Base-by-base conservation (phyloP, 1,140 invertebrate species). In the Cotesia typhae region DNA sequence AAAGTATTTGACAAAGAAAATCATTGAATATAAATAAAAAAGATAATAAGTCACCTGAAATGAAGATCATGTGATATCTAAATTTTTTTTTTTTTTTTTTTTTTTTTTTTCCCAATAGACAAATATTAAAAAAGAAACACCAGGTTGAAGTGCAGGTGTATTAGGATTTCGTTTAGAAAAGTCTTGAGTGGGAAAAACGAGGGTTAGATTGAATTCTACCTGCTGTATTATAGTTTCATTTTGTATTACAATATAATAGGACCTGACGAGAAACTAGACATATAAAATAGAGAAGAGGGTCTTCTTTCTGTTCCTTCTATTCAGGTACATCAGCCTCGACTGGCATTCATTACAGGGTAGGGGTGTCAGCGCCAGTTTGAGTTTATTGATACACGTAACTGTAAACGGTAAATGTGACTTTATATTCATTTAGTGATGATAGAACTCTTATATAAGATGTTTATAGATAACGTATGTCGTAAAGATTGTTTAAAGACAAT, bases 21-120 rank as follows among this genome's bases (percentile, higher is more conserved):
- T 20, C 53, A 1, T 14, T 17, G n/a, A 57, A 5, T 12, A 57
- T 57, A 57, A 17, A 35, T 64, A 35, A n/a, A n/a, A 12, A 64
- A 35, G 35, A 12, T 47, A 64, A 35, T 20, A 52, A 72, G 53
- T 67, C 52, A 61, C 14, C n/a, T 6, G 38, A 60, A 67, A 12
- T 9, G 57, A 12, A 52, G 51, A 67, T 72, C 71, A 72, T 55
- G 71, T 72, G 71, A n/a, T 51, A 72, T 47, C 3, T 64, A 66
- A 9, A 9, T 47, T 47, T 47, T 47, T 41, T 41, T 37, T 41
- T 10, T 37, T 28, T 3, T 0, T 47, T 47, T 47, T 47, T 41
- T 41, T 37, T 41, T 10, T 41, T 41, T 37, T 41, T 10, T 37
- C n/a, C 0, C 0, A 64, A 51, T 38, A 60, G 53, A 67, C 41